Percentiles rank a stretch among this genome's conserved stretches.
phyloP scores from a whole-genome alignment of 2,888 invertebrate species.

The Elysia crispata region DNA sequence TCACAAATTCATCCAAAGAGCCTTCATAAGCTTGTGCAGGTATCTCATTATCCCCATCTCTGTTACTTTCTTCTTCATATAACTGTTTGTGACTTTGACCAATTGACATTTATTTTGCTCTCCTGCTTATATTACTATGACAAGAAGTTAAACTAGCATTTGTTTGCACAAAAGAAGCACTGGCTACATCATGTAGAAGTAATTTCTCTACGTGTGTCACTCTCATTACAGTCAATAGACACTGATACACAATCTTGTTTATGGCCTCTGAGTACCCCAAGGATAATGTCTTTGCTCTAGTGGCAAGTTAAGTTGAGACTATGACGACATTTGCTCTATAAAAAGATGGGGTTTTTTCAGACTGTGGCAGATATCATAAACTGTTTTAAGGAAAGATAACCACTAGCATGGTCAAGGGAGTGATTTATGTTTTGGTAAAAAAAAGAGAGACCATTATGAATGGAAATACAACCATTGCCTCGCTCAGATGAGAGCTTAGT shows the following conservation, averaged over 20 bases:
- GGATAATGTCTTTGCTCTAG: not conserved
- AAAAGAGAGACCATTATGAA: not conserved
- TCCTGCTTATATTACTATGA: not conserved
- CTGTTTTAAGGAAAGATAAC: not conserved
- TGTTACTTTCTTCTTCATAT: not conserved
- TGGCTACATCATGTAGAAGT: not conserved
- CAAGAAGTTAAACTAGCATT: not conserved
- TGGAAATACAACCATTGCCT: not conserved
- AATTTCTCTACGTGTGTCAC: not conserved
- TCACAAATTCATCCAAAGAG: no score
- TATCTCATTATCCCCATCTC: not conserved
- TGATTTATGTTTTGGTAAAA: not conserved
- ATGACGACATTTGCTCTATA: not conserved
- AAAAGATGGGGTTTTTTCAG: not conserved
- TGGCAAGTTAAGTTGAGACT: not conserved
- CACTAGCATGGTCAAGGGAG: conserved; percentile 19
- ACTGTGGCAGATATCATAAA: not conserved
- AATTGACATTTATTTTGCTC: not conserved
- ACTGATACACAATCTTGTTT: not conserved
- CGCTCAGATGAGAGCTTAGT: conserved; percentile 21
- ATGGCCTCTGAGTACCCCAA: not conserved
- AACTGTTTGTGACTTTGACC: not conserved
- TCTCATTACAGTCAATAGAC: not conserved
- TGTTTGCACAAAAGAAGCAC: not conserved
- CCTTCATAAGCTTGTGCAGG: not conserved